Evolutionary conservation across 2,113 vertebrate species (phyloP).

Genomic region (Python bivittatus): DNA sequence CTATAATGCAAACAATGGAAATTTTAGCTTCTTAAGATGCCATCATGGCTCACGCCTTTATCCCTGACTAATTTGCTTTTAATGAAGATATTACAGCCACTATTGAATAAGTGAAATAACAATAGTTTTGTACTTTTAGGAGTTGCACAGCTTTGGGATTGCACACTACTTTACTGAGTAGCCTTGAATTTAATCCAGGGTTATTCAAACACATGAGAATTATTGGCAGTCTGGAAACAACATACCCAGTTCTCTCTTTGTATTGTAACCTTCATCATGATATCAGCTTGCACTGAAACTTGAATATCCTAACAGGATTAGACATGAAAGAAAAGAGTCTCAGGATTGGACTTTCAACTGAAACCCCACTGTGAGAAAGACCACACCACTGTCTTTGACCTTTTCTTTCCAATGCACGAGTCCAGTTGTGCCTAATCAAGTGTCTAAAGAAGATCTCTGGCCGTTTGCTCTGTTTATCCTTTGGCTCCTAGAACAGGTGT

Average conservation of each 20-base stretch:
- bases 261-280: constrained; percentile 61
- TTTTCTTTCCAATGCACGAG: constrained; percentile 49
- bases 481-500: constrained; percentile 65
- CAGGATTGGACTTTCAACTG: constrained; percentile 64
- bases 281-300: constrained; percentile 76
- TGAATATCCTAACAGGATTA: constrained; percentile 70
- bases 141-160: constrained; percentile 36
- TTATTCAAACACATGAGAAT: constrained; percentile 66
- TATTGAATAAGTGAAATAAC: constrained; percentile 33
- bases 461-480: constrained; percentile 57
- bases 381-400: constrained; percentile 54
- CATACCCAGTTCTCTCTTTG: constrained; percentile 49
- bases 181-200: constrained; percentile 68
- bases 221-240: constrained; percentile 59
- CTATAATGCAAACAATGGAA: constrained; percentile 25
- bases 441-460: constrained; percentile 54
- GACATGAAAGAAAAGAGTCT: constrained; percentile 66
- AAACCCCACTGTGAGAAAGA: constrained; percentile 65
- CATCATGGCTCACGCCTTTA: constrained; percentile 11
- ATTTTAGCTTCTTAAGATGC: constrained; percentile 20
- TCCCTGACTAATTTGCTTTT: constrained; percentile 40
- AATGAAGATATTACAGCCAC: constrained; percentile 15
- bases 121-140: constrained; percentile 44
- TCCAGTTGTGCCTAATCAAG: constrained; percentile 53
- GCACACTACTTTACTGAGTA: constrained; percentile 57